Conservation (phyloP, 2,888 invertebrate genomes). For the Alloscopus bannaensis region DNA sequence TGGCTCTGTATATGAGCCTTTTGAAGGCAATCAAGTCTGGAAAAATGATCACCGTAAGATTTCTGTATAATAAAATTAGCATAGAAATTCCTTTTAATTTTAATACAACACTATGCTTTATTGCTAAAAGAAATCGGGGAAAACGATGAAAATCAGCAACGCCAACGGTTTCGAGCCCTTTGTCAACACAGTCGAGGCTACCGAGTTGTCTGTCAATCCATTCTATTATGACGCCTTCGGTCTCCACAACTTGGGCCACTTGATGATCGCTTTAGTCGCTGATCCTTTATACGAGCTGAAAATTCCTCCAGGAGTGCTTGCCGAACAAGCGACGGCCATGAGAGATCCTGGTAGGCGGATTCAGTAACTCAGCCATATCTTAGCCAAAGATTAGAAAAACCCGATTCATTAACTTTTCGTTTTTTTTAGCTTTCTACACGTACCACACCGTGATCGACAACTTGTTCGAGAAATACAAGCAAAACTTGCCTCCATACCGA, state of each 20-base stretch:
- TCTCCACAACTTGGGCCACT: constrained; percentile 56
- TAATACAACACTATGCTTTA: not conserved
- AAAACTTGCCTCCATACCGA: constrained; percentile 81
- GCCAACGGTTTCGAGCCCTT: constrained; percentile 76
- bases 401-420: too few relatives aligned
- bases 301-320: constrained; percentile 49
- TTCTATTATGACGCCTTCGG: constrained; percentile 79
- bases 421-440: constrained; percentile 1
- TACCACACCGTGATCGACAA: constrained; percentile 75
- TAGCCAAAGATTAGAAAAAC: too few relatives aligned
- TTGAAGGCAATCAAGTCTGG: constrained; percentile 42
- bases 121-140: constrained; percentile 4
- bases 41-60: constrained; percentile 45
- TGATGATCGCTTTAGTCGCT: constrained; percentile 36
- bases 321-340: constrained; percentile 28
- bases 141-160: constrained; percentile 13
- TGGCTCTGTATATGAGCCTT: constrained; percentile 27
- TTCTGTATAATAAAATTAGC: not conserved
- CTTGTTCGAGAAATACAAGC: constrained; percentile 85
- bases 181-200: constrained; percentile 88
- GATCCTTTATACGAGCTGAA: constrained; percentile 42
- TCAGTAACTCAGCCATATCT: too few relatives aligned
- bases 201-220: constrained; percentile 73
- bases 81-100: not conserved
- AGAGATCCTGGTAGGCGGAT: constrained; percentile 47